Base-by-base conservation (phyloP, 2,888 invertebrate species). In the Polydrusus cervinus region DNA sequence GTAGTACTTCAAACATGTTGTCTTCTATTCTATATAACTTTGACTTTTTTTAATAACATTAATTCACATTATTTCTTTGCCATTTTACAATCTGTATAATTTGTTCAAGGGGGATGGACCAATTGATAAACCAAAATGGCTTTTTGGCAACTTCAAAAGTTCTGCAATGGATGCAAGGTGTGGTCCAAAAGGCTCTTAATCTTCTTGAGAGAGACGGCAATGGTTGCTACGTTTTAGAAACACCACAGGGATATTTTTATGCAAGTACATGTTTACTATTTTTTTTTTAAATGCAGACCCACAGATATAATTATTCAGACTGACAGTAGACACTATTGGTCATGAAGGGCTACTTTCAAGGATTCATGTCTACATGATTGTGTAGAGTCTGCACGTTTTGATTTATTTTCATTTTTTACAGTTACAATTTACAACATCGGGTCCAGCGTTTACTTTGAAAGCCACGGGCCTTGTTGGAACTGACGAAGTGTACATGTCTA, bases 381-480 rank as follows among this genome's bases (percentile, higher is more conserved):
- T n/a, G n/a, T n/a, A n/a, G n/a, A n/a, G n/a, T n/a, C n/a, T n/a
- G n/a, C n/a, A n/a, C n/a, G n/a, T n/a, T n/a, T n/a, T n/a, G n/a
- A n/a, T n/a, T 43, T 11, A 40, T 40, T 25, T 25, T 25, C 5
- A 25, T 25, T 25, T 7, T 9, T 88, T 88, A 70, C 64, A 87
- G 79, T 80, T 89, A 43, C 85, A 76, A 1, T 86, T 87, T 72
- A 86, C 80, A 67, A 87, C 88, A 78, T 84, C 87, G 0, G 90
- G 90, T 0, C 90, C 90, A 0, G 90, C 90, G 0, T 89, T 89
- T 78, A 90, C 90, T 0, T 76, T 90, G 13, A 84, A 84, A 75
- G 82, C 89, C 8, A 49, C 68, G 10, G 78, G 79, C 10, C 13
- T 49, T n/a, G 55, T 75, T 11, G 30, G 66, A 11, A 62, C 65